Evolutionary conservation across 2,888 invertebrate genomes (phyloP).

Genomic region (Phalangium opilio): DNA sequence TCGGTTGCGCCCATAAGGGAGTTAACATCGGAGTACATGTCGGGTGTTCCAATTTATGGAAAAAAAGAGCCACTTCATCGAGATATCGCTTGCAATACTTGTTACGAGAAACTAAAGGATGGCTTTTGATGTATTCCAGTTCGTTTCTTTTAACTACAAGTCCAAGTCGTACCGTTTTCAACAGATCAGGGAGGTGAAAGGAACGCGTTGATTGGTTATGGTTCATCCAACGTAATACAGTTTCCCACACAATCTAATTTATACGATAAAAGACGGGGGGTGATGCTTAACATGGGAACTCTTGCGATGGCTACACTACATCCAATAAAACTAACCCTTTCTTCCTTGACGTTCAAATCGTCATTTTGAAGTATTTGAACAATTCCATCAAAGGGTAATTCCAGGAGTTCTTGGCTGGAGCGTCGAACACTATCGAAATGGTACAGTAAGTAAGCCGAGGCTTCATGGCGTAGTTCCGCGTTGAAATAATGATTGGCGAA

Average conservation of each 20-base stretch:
- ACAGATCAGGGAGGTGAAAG: conserved; percentile 48
- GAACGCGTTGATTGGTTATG: conserved; percentile 41
- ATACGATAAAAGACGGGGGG: too few species aligned
- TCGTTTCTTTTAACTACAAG: conserved; percentile 77
- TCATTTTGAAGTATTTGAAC: conserved; percentile 59
- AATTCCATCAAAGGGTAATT: conserved; percentile 54
- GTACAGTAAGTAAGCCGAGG: conserved; percentile 49
- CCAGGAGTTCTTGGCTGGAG: conserved; percentile 56
- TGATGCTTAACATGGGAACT: too few species aligned
- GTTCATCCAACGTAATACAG: conserved; percentile 53
- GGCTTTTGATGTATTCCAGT: conserved; percentile 69
- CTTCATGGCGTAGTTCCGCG: conserved; percentile 48
- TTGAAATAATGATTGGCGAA: conserved; percentile 66
- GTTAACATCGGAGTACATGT: conserved; percentile 65
- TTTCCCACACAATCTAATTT: conserved; percentile 23
- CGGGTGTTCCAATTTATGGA: conserved; percentile 79
- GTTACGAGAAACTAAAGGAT: conserved; percentile 54
- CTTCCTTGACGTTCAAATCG: conserved; percentile 70
- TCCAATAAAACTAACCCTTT: conserved; percentile 45
- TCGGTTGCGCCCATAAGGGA: conserved; percentile 52
- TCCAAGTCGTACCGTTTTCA: conserved; percentile 43
- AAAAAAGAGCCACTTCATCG: conserved; percentile 75
- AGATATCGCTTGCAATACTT: conserved; percentile 73
- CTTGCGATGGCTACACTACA: too few species aligned
- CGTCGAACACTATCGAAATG: conserved; percentile 55